phyloP scores from a whole-genome alignment of 2,888 invertebrate genomes.

The Amiota mariae region DNA sequence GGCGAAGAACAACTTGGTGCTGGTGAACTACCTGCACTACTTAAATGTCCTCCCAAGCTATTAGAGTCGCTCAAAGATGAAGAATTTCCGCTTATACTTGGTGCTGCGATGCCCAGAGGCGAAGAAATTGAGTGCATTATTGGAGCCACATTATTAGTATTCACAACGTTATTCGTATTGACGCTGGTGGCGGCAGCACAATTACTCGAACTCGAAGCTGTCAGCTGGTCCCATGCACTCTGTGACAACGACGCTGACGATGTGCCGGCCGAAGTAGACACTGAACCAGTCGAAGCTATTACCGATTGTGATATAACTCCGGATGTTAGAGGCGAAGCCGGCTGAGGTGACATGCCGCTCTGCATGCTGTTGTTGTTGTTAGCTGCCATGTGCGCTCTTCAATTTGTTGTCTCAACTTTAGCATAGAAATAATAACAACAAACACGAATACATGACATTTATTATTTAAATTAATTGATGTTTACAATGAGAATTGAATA shows the following conservation, averaged over 20 bases:
- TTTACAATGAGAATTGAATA: slow-evolving; percentile 39
- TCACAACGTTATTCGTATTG: neutral
- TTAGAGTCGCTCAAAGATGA: neutral
- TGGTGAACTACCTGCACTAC: slow-evolving; percentile 65
- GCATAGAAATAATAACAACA: slow-evolving; percentile 33
- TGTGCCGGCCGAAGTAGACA: slow-evolving; percentile 49
- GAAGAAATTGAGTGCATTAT: slow-evolving; percentile 6
- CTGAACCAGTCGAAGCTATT: slow-evolving; percentile 63
- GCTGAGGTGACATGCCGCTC: slow-evolving; percentile 46
- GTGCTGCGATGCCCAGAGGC: neutral
- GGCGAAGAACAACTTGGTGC: slow-evolving; percentile 68
- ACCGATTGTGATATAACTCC: slow-evolving; percentile 61
- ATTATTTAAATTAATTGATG: slow-evolving; percentile 34
- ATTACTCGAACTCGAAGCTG: slow-evolving; percentile 64
- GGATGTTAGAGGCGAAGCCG: slow-evolving; percentile 22
- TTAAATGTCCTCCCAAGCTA: slow-evolving; percentile 35
- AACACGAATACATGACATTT: slow-evolving; percentile 11
- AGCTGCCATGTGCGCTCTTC: slow-evolving; percentile 60
- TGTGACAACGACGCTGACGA: slow-evolving; percentile 50
- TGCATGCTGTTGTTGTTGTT: slow-evolving; percentile 62
- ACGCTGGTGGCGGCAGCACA: slow-evolving; percentile 45
- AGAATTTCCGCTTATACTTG: slow-evolving; percentile 6
- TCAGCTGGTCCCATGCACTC: slow-evolving; percentile 73
- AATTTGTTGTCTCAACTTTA: slow-evolving; percentile 28
- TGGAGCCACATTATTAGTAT: slow-evolving; percentile 25